A percentile compares a stretch with the other conserved stretches of the same genome.
Conservation (phyloP, 2,888 invertebrate species). For the Callosobruchus maculatus region DNA sequence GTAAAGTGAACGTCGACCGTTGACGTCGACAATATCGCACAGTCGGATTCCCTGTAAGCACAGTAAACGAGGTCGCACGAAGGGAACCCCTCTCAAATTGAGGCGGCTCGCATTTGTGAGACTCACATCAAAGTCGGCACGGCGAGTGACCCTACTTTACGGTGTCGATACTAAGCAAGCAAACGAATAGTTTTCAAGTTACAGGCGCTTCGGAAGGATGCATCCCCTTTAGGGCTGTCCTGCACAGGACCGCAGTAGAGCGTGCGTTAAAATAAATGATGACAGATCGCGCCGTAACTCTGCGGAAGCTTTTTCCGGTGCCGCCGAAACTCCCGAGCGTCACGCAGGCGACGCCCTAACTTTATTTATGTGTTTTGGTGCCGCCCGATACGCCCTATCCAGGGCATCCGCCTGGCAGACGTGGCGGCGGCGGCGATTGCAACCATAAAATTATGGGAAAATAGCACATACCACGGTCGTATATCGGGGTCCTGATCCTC, state of each 20-base stretch:
- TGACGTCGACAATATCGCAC: no score
- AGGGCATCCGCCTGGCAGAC: neutral
- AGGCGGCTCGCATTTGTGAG: no score
- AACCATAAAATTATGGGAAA: neutral
- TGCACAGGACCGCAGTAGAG: neutral
- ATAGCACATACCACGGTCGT: neutral
- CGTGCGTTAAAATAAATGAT: slow-evolving; percentile 12
- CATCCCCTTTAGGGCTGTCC: neutral
- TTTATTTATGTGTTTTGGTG: slow-evolving; percentile 17
- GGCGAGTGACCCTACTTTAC: no score
- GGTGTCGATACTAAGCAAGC: no score
- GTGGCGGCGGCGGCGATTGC: no score
- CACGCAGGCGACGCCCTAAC: slow-evolving; percentile 12
- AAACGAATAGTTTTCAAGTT: no score
- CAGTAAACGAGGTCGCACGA: no score
- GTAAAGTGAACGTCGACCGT: no score
- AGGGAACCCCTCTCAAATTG: no score
- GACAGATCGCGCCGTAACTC: slow-evolving; percentile 19
- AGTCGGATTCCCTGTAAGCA: no score
- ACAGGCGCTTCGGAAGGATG: neutral
- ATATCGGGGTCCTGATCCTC: neutral
- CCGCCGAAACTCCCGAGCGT: slow-evolving; percentile 6
- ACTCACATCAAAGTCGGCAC: no score
- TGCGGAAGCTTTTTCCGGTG: slow-evolving; percentile 6
- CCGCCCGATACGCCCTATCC: neutral